Evolutionary conservation across 2,888 invertebrate genomes (phyloP), one percentile per base, ranked within the genome.

Genomic region (Caenorhabditis uteleia): DNA sequence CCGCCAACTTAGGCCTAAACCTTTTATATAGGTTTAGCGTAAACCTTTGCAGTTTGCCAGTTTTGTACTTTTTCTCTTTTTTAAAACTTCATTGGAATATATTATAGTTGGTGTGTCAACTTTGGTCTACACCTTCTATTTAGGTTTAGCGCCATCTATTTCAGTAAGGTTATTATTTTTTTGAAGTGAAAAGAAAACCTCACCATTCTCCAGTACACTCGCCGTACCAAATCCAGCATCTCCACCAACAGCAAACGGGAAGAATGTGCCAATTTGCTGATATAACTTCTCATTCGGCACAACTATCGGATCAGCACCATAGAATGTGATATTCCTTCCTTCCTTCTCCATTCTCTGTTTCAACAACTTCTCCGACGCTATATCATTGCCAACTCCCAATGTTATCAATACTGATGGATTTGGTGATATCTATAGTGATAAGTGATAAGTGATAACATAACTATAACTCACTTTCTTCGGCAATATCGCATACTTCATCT

Each of bases 231-330:
- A 33, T n/a, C 57, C 67, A n/a, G 48, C 49, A 25, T 57, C 39
- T 3, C 48, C 54, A 14, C 67, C 67, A 12, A 67, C 49, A 2
- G 67, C 67, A 38, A 57, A 67, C 25, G 60, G 67, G 21, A 61
- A 67, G 44, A 54, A 67, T 12, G 48, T 40, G 42, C 67, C 67
- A 33, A 67, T 57, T 31, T 34, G 29, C 0, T 42, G 25, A 31
- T 53, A 67, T 1, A 67, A 20, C 4, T 67, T 50, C 5, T 45
- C 36, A 23, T 67, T 67, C 2, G 29, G 31, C 10, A 57, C 49
- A 5, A 54, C 48, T 20, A 67, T 57, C 2, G 67, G 67, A 44
- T 67, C 67, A 18, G 61, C 61, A 18, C 61, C 61, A 43, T 47
- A 61, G 50, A 61, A 61, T 20, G 36, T 33, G n/a, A 53, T 25